Percentiles rank a stretch among this genome's conserved stretches.
Conservation (phyloP, 1,140 invertebrate genomes). For the fruit fly (Drosophila melanogaster) region Release_6_plus_ISO1_MT NC_004354.4:4456001-4456500, state of each 20-base stretch:
- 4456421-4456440: conserved; percentile 59
- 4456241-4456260: conserved; percentile 69
- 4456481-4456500: neutral
- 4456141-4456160: conserved; percentile 74
- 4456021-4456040: conserved; percentile 84
- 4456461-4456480: conserved; percentile 12
- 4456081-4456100: conserved; percentile 7
- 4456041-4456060: conserved; percentile 80
- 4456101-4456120: conserved; percentile 70
- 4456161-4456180: conserved; percentile 57
- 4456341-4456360: conserved; percentile 33
- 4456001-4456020: conserved; percentile 84
- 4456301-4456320: neutral
- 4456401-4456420: conserved; percentile 46
- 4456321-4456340: no score
- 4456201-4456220: conserved; percentile 22
- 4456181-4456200: conserved; percentile 58
- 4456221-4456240: conserved; percentile 42
- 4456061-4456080: neutral
- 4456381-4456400: conserved; percentile 20
- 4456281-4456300: conserved; percentile 62
- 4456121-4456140: conserved; percentile 84
- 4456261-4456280: conserved; percentile 15
- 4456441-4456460: conserved; percentile 72
- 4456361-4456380: conserved; percentile 33